Conservation (phyloP, 1,140 invertebrate species). For the Lithobius niger region DNA sequence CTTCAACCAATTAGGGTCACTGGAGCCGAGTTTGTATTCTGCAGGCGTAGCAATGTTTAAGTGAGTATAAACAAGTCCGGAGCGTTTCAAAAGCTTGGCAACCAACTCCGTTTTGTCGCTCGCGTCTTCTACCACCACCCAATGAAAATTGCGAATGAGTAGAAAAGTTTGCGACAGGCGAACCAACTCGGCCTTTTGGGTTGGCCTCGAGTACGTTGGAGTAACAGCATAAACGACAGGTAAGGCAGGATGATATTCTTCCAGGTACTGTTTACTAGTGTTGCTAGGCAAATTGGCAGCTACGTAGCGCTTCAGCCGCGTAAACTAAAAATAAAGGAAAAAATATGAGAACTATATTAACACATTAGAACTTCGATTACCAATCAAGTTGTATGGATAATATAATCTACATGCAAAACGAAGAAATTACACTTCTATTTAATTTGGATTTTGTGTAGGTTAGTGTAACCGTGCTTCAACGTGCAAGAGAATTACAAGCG, state of each 20-base stretch:
- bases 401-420: too few relatives aligned
- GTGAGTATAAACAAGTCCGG: constrained; percentile 61
- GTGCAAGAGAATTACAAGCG: too few relatives aligned
- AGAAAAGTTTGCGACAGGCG: constrained; percentile 79
- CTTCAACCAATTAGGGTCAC: constrained; percentile 74
- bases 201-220: constrained; percentile 73
- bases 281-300: background rate
- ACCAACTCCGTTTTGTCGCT: constrained; percentile 60
- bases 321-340: background rate
- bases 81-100: constrained; percentile 56
- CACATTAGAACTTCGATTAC: too few relatives aligned
- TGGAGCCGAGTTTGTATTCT: constrained; percentile 47
- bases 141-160: constrained; percentile 78
- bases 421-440: too few relatives aligned
- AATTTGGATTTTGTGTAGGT: too few relatives aligned
- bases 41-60: constrained; percentile 55
- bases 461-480: too few relatives aligned
- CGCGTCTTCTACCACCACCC: constrained; percentile 90
- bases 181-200: constrained; percentile 91
- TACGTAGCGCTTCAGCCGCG: background rate
- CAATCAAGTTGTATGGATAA: too few relatives aligned
- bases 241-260: constrained; percentile 17
- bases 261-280: background rate
- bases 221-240: constrained; percentile 73
- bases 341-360: too few relatives aligned